Conservation (phyloP, 2,113 vertebrate species). For the Rhea americana region DNA sequence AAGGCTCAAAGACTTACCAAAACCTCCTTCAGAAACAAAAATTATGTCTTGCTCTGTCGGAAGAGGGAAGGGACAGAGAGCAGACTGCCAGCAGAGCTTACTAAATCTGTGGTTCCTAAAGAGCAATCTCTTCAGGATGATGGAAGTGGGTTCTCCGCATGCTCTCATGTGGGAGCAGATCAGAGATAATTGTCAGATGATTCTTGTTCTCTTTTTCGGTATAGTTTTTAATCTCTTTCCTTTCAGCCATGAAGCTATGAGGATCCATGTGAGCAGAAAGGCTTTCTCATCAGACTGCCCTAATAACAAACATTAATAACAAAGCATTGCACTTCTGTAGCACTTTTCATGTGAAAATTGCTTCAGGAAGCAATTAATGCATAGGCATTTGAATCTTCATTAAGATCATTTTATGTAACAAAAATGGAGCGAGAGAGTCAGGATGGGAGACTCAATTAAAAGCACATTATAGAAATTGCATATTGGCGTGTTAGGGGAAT, state of each 20-base stretch:
- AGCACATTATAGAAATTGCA: constrained; percentile 44
- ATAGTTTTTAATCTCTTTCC: neutral
- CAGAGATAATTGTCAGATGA: neutral
- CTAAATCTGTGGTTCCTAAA: neutral
- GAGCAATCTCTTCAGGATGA: neutral
- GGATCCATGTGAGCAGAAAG: neutral
- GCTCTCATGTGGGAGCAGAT: neutral
- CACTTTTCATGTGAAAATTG: constrained; percentile 4
- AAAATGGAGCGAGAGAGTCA: neutral
- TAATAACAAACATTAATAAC: neutral
- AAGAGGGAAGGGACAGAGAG: neutral
- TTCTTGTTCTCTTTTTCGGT: neutral
- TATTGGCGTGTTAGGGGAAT: constrained; percentile 32
- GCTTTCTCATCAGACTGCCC: neutral
- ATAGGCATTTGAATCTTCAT: constrained; percentile 43
- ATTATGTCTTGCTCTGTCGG: neutral
- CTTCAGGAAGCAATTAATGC: constrained; percentile 39
- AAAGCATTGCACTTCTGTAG: neutral
- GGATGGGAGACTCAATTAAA: constrained; percentile 58
- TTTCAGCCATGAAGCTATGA: neutral
- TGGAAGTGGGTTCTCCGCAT: rapidly evolving
- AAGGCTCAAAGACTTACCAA: neutral
- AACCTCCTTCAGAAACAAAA: neutral
- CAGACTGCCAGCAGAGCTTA: neutral
- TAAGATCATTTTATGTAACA: constrained; percentile 27